Evolutionary conservation across 2,797 vertebrate genomes (phyloP), one percentile per base, ranked within the genome.

Genomic region (Crypturellus tataupa): DNA sequence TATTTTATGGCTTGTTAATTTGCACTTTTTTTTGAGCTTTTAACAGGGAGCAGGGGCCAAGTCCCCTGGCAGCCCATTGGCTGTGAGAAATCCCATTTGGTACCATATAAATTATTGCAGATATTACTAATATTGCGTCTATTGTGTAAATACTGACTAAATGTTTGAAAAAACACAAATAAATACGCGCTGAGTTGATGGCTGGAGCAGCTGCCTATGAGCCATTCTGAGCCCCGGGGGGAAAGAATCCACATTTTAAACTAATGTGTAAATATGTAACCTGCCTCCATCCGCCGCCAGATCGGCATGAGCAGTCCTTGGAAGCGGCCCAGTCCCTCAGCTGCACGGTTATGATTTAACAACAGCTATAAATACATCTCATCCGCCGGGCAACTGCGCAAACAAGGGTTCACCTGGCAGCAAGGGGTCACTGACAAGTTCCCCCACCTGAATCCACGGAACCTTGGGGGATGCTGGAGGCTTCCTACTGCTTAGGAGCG

Each of bases 201-300:
- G 93, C 94, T 96, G 93, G 83, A 95, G 95, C 95, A 97, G 95
- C 96, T 97, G 96, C 95, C 93, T 94, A 90, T 93, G 95, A 97
- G 91, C 94, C 94, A 94, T 82, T 94, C 95, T 47, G 83, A 91
- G 85, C 69, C 91, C 94, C 27, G 0, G 47, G 89, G 89, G 83
- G 65, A 96, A 95, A 95, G 95, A 96, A 95, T 96, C 93, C 95
- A 96, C 95, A 97, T 96, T 96, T 97, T 96, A 96, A 96, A 95
- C 95, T 94, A 94, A 96, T 94, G 95, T 96, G 96, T 97, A 96
- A 96, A 97, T 97, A 96, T 96, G 96, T 91, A 97, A 96, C 96
- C 96, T 97, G 94, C 95, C 96, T 95, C 91, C 93, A 87, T 84
- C 80, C 91, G 94, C 91, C 14, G 72, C 92, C 94, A 90, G 85